A percentile compares a stretch with the other conserved stretches of the same genome.
Evolutionary conservation across 92 coral and sea anemone species (phyloP).

Genomic region (Epizoanthus fatuus): DNA sequence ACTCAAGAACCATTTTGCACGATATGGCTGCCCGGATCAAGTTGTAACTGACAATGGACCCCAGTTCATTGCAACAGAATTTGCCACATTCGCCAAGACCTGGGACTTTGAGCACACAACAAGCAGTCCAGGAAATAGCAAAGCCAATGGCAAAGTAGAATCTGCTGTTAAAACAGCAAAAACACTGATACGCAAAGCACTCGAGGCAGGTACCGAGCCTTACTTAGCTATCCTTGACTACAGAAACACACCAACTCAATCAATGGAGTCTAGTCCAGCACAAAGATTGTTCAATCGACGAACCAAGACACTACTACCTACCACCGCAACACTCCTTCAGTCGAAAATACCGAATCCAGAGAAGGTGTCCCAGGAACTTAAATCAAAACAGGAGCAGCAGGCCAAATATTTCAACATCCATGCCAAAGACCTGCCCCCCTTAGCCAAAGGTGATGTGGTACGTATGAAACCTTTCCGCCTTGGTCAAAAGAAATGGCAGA

Average conservation of each 20-base stretch:
- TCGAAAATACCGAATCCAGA: not conserved
- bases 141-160: slow-evolving; percentile 34
- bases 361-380: not conserved
- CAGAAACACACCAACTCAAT: slow-evolving; percentile 8
- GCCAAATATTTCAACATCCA: slow-evolving; percentile 3
- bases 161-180: slow-evolving; percentile 28
- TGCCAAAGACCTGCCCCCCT: slow-evolving; percentile 8
- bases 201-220: slow-evolving; percentile 31
- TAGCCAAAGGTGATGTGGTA: not conserved
- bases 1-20: slow-evolving; percentile 49
- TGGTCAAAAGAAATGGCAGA: not conserved
- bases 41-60: slow-evolving; percentile 43
- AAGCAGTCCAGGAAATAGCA: slow-evolving; percentile 27
- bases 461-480: slow-evolving; percentile 20
- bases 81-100: slow-evolving; percentile 23
- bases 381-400: not conserved
- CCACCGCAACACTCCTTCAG: not conserved
- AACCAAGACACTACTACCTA: slow-evolving; percentile 11
- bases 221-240: slow-evolving; percentile 18
- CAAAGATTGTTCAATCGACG: slow-evolving; percentile 10
- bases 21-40: slow-evolving; percentile 46
- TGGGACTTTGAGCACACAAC: slow-evolving; percentile 54
- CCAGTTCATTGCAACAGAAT: slow-evolving; percentile 28
- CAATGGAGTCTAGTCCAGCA: slow-evolving; percentile 31
- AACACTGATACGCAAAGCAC: slow-evolving; percentile 1